Evolutionary conservation across 2,888 invertebrate species (phyloP).

Genomic region (Drosophila multiciliata): DNA sequence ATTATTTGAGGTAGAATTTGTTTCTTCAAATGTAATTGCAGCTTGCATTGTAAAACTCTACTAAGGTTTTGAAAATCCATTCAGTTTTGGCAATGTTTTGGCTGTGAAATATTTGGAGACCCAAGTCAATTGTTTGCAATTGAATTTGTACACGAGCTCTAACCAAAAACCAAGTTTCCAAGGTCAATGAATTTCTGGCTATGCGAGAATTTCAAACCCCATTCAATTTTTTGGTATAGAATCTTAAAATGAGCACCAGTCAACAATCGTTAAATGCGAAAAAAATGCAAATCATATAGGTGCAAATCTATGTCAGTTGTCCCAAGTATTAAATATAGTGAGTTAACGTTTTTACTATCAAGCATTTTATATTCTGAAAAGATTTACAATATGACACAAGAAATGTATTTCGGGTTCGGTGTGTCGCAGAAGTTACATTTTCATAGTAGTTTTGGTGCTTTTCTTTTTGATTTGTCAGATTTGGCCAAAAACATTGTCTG

Average conservation of each 20-base stretch:
- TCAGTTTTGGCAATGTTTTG: neutral
- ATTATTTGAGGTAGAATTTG: neutral
- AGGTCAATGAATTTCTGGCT: neutral
- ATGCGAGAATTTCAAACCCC: neutral
- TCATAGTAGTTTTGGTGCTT: conserved; percentile 14
- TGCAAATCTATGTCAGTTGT: neutral
- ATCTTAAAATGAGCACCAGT: neutral
- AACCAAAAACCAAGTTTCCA: neutral
- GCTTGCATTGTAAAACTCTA: neutral
- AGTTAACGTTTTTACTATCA: neutral
- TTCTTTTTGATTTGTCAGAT: conserved; percentile 11
- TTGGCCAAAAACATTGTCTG: conserved; percentile 14
- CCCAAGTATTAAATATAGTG: neutral
- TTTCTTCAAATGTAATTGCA: neutral
- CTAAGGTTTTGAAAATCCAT: too few species aligned
- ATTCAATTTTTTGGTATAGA: neutral
- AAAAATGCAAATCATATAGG: neutral
- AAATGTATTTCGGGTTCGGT: conserved; percentile 16
- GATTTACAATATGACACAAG: neutral
- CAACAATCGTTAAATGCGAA: neutral
- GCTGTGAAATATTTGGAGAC: neutral
- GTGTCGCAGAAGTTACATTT: neutral
- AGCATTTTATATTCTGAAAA: neutral
- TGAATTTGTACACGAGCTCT: neutral
- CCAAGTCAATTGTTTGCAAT: neutral